Conservation (phyloP, 2,888 invertebrate genomes). For the Harmothoe impar region DNA sequence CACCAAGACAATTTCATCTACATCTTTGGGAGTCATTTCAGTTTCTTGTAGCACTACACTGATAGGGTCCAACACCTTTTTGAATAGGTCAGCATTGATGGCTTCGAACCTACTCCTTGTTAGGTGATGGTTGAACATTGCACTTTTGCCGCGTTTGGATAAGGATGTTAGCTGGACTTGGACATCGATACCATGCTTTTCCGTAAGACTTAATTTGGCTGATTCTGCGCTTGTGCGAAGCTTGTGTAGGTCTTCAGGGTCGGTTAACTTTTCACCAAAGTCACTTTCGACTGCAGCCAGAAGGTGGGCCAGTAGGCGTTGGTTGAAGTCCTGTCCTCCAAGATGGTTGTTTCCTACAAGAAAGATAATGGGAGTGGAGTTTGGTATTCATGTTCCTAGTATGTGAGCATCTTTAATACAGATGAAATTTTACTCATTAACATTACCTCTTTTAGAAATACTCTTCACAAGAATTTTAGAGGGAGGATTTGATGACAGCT, state of each 20-base stretch:
- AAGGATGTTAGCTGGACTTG: constrained; percentile 80
- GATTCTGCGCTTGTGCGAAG: constrained; percentile 83
- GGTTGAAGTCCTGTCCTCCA: constrained; percentile 85
- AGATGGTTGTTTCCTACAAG: constrained; percentile 84
- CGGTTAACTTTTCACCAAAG: constrained; percentile 76
- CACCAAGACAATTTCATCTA: constrained; percentile 85
- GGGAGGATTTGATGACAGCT: too few relatives aligned
- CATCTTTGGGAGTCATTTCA: constrained; percentile 78
- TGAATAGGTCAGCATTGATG: constrained; percentile 84
- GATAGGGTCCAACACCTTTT: constrained; percentile 84
- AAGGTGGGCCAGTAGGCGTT: constrained; percentile 82
- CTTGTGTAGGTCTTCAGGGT: constrained; percentile 83
- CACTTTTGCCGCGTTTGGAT: constrained; percentile 64
- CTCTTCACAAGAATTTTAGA: too few relatives aligned
- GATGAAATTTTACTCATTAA: too few relatives aligned
- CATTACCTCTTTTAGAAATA: too few relatives aligned
- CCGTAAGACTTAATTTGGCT: constrained; percentile 83
- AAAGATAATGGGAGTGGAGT: too few relatives aligned
- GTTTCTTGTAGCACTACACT: constrained; percentile 82
- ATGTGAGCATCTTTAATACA: too few relatives aligned
- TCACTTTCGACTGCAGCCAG: constrained; percentile 76
- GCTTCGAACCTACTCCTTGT: constrained; percentile 83
- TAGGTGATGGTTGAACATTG: constrained; percentile 77
- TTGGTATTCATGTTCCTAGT: too few relatives aligned
- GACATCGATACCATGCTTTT: constrained; percentile 74